These are phyloP conservation scores for Ricordea florida DNA, from an alignment of 92 coral and sea anemone species.

Conservation along the genomic window DNA sequence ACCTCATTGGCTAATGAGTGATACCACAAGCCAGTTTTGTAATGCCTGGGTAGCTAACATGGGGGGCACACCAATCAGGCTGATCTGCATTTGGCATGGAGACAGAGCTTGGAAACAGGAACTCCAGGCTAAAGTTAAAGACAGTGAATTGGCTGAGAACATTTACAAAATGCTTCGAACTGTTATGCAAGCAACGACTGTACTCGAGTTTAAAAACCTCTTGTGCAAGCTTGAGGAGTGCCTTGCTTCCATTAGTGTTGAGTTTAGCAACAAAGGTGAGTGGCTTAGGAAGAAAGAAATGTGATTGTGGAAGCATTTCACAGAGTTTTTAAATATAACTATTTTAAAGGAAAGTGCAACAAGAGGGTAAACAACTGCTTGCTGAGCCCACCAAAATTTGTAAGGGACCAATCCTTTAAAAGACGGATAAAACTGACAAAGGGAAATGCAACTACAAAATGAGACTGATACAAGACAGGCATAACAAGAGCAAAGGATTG, in stretches of 20 bases:
- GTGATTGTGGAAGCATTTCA: constrained; percentile 75
- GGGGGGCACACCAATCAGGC: constrained; percentile 37
- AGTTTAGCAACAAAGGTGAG: constrained; percentile 30
- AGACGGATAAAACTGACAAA: constrained; percentile 61
- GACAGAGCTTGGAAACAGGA: constrained; percentile 51
- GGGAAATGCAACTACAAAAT: constrained; percentile 44
- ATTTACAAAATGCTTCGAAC: constrained; percentile 46
- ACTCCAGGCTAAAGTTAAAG: constrained; percentile 20
- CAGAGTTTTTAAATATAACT: constrained; percentile 54
- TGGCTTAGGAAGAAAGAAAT: constrained; percentile 50
- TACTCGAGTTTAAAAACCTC: background rate
- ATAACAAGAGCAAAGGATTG: constrained; percentile 41
- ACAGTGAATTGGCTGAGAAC: constrained; percentile 11
- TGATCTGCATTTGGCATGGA: constrained; percentile 51
- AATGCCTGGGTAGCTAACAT: constrained; percentile 70
- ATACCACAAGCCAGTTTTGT: constrained; percentile 65
- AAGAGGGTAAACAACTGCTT: constrained; percentile 59
- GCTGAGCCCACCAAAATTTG: constrained; percentile 50
- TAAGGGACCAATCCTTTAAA: constrained; percentile 52
- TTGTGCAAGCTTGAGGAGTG: background rate
- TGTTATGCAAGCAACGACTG: constrained; percentile 29
- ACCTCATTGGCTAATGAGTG: constrained; percentile 56
- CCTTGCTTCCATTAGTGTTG: background rate
- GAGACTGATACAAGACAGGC: constrained; percentile 45
- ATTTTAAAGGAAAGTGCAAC: constrained; percentile 72